Percentiles rank a stretch among this genome's conserved stretches.
These are phyloP conservation scores for Cheilosia urbana DNA, from an alignment of 2,888 invertebrate species.

Conservation along the genomic window DNA sequence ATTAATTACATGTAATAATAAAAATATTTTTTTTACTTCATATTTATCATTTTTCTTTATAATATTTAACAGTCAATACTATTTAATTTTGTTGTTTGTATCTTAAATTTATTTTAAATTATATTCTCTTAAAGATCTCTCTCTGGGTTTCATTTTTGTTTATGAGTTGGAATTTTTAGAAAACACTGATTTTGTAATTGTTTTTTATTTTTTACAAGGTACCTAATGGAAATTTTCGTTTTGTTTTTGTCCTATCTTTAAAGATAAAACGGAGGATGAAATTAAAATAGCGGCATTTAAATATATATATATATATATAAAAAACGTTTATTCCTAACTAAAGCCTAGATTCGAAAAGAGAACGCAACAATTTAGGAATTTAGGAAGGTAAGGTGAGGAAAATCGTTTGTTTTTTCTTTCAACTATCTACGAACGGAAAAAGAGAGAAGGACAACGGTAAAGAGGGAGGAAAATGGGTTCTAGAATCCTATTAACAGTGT, in stretches of 20 bases:
- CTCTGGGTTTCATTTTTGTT: slow-evolving; percentile 14
- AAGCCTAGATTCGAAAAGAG: slow-evolving; percentile 36
- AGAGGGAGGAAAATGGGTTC: slow-evolving; percentile 26
- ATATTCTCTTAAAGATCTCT: slow-evolving; percentile 13
- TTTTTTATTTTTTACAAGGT: slow-evolving; percentile 22
- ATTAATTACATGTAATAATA: slow-evolving; percentile 72
- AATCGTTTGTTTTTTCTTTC: slow-evolving; percentile 12
- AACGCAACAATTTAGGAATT: neutral
- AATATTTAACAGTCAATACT: slow-evolving; percentile 75
- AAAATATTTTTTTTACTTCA: slow-evolving; percentile 70
- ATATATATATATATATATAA: slow-evolving; percentile 19
- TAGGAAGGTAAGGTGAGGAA: slow-evolving; percentile 1
- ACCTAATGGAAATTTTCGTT: slow-evolving; percentile 15
- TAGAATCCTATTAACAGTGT: slow-evolving; percentile 59
- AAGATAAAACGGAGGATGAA: slow-evolving; percentile 6
- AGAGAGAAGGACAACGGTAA: slow-evolving; percentile 13
- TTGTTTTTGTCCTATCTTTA: slow-evolving; percentile 25
- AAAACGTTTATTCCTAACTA: slow-evolving; percentile 47
- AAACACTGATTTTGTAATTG: slow-evolving; percentile 13
- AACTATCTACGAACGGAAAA: slow-evolving; percentile 44
- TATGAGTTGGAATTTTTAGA: slow-evolving; percentile 2
- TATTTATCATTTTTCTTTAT: slow-evolving; percentile 55
- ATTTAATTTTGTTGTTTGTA: slow-evolving; percentile 27
- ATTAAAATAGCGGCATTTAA: neutral
- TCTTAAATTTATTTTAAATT: slow-evolving; percentile 36